phyloP scores from a whole-genome alignment of 1,140 invertebrate genomes.

The Tribolium castaneum region DNA sequence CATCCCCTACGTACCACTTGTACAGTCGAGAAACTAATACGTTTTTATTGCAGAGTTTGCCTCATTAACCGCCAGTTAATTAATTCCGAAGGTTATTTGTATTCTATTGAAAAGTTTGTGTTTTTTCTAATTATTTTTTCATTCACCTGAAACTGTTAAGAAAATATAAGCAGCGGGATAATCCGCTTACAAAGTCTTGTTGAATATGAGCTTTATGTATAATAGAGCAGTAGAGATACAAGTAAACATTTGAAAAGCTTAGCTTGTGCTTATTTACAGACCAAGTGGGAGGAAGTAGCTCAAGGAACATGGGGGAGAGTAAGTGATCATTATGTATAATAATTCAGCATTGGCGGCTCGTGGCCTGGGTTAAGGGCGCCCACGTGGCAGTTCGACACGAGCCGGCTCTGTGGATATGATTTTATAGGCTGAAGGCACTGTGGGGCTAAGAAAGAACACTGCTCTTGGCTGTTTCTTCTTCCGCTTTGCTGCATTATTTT shows the following conservation, averaged over 20 bases:
- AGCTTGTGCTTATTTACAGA: constrained; percentile 54
- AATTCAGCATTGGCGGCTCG: neutral
- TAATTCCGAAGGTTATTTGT: neutral
- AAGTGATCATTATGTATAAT: constrained; percentile 52
- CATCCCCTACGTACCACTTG: neutral
- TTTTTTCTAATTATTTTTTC: neutral
- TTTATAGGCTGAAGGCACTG: constrained; percentile 32
- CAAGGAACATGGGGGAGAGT: constrained; percentile 58
- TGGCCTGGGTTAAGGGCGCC: too few species aligned
- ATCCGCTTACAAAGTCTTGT: constrained; percentile 24
- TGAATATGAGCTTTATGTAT: constrained; percentile 34
- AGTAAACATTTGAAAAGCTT: constrained; percentile 41
- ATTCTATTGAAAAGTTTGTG: neutral
- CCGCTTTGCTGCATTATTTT: constrained; percentile 34
- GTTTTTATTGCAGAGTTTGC: constrained; percentile 38
- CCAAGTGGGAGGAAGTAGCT: constrained; percentile 56
- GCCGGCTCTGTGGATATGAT: constrained; percentile 8
- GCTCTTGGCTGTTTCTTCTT: constrained; percentile 34
- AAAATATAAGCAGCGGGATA: constrained; percentile 12
- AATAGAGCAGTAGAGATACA: constrained; percentile 40
- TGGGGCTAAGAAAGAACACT: constrained; percentile 8
- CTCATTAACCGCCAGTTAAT: constrained; percentile 21
- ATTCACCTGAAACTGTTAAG: constrained; percentile 4
- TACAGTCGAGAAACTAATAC: constrained; percentile 23
- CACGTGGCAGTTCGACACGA: too few species aligned